Conservation (phyloP, 2,113 vertebrate species). For the Lycaon pictus region DNA sequence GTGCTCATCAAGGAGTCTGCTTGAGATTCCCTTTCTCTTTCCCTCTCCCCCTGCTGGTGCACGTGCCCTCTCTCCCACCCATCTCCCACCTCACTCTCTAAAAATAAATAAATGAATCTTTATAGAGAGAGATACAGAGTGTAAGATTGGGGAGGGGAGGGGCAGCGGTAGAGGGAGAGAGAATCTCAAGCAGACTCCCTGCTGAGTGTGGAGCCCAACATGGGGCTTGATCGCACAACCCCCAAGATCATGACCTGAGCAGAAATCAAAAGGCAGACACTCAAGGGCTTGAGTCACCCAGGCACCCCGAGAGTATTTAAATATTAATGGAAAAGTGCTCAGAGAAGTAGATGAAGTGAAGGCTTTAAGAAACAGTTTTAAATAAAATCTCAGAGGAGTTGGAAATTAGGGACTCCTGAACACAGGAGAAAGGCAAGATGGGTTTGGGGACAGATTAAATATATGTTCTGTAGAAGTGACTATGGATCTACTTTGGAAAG, state of each 20-base stretch:
- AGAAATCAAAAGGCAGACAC: neutral
- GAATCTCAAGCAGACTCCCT: neutral
- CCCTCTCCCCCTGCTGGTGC: neutral
- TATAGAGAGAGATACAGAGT: neutral
- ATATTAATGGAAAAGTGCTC: neutral
- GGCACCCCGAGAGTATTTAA: neutral
- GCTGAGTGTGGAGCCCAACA: neutral
- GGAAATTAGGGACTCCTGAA: neutral
- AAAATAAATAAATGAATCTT: neutral
- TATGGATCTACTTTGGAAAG: neutral
- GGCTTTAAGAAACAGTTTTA: neutral
- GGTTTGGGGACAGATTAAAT: neutral
- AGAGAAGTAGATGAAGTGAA: neutral
- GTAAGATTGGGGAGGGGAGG: neutral
- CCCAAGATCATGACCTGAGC: neutral
- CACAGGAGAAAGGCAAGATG: neutral
- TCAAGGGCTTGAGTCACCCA: neutral
- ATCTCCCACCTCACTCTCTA: neutral
- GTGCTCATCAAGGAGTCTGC: neutral
- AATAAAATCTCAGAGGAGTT: neutral
- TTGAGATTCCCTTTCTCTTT: neutral
- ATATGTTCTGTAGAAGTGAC: neutral
- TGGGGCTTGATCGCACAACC: neutral
- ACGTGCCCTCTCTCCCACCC: neutral
- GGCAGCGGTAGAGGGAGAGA: neutral